Evolutionary conservation across 2,113 vertebrate genomes (phyloP).

Genomic region (Archilochus colubris): DNA sequence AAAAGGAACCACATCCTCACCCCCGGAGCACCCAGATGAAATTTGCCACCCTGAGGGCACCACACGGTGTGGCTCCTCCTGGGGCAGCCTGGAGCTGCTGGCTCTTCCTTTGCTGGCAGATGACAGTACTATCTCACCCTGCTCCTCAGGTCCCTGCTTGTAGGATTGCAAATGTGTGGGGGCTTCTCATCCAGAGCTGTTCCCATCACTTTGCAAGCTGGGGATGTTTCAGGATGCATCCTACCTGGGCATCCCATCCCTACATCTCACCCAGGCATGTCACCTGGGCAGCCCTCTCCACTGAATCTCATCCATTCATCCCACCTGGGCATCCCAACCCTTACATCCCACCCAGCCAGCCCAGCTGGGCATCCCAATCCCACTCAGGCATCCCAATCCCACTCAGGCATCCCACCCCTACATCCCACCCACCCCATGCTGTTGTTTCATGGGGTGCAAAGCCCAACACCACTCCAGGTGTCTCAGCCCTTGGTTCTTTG

Average conservation of each 20-base stretch:
- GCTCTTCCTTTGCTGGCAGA: not conserved
- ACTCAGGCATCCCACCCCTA: rapidly evolving
- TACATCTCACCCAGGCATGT: rapidly evolving
- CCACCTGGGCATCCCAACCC: not conserved
- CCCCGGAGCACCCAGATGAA: not conserved
- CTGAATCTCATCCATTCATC: no score
- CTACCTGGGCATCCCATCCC: rapidly evolving
- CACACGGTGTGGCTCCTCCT: not conserved
- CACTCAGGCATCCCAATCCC: not conserved
- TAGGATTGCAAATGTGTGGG: not conserved
- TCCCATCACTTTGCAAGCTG: not conserved
- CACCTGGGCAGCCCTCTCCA: rapidly evolving
- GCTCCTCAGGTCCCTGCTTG: not conserved
- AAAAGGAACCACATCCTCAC: not conserved
- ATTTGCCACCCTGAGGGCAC: not conserved
- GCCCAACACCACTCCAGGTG: rapidly evolving
- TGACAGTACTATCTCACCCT: not conserved
- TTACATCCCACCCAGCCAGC: not conserved
- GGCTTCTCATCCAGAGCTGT: not conserved
- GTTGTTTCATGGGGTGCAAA: rapidly evolving
- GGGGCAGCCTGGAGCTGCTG: not conserved
- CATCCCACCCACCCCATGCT: rapidly evolving
- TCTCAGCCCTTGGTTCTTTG: rapidly evolving
- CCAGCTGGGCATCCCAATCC: rapidly evolving
- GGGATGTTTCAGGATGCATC: not conserved